Evolutionary conservation across 2,888 invertebrate species (phyloP), one percentile per base, ranked within the genome.

Genomic region (Scaptomyza flava): DNA sequence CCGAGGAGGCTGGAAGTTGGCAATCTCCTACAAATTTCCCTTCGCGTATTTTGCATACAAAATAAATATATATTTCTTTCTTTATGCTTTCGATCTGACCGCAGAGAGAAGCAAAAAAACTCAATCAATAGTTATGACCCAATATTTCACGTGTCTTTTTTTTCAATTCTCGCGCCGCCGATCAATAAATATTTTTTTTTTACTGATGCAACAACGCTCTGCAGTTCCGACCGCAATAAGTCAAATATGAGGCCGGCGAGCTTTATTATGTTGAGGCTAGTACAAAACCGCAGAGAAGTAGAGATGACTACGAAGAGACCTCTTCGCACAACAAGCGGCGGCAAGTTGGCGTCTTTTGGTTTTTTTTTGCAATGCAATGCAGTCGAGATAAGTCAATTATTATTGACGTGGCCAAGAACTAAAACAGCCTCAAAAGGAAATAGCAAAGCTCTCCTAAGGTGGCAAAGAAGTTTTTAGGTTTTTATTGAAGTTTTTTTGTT

Each of bases 221-320:
- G 64, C 46, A 64, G 56, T 60, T 68, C 52, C 81, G 67, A 84
- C 84, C 84, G 79, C 84, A 84, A 84, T 84, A 87, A 84, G 84
- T 84, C 85, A 84, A 84, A 84, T 72, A 75, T 72, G 80, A 82
- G 85, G 85, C 87, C 84, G 82, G 72, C 72, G 79, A 79, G 87
- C 79, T 84, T 84, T 74, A 84, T 84, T 84, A 84, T 80, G 72
- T 42, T 56, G 51, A 12, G 48, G 51, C 45, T 9, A 17, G 9
- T 5, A 17, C 59, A 34, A 65, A 65, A 80, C 81, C 85, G 72
- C 85, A 85, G 75, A 80, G 78, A 54, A 57, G 50, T 62, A 56
- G 47, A 42, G 54, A 34, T 52, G 58, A 20, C 23, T 3, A 23
- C 23, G 30, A 45, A 54, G 62, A 57, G 59, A 47, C 63, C 65